Evolutionary conservation across 2,113 vertebrate genomes (phyloP).

Genomic region (Elgaria multicarinata): DNA sequence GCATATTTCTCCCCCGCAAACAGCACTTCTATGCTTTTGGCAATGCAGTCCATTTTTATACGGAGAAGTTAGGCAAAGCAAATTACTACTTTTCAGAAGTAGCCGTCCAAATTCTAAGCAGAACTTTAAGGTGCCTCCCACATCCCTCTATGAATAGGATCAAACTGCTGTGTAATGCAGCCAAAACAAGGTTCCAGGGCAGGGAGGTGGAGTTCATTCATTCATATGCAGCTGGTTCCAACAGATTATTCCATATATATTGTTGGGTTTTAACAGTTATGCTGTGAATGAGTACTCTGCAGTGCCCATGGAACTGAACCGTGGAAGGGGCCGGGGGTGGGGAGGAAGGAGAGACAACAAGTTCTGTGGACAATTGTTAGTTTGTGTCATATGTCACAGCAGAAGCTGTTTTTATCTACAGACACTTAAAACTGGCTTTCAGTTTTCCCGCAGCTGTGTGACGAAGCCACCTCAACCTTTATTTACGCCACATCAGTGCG

Average conservation of each 20-base stretch:
- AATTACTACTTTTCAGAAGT: not conserved
- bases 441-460: not conserved
- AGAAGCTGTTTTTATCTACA: not conserved
- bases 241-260: not conserved
- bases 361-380: not conserved
- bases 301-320: not conserved
- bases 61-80: not conserved
- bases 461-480: not conserved
- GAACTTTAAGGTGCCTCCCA: not conserved
- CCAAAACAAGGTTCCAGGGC: not conserved
- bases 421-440: not conserved
- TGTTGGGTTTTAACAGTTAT: not conserved
- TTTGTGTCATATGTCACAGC: not conserved
- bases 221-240: not conserved
- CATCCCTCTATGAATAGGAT: not conserved
- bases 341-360: no score
- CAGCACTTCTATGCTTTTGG: not conserved
- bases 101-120: not conserved
- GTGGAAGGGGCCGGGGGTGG: no score
- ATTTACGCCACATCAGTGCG: not conserved
- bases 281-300: not conserved
- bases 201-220: not conserved
- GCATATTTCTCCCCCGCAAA: not conserved
- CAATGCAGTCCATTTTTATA: not conserved
- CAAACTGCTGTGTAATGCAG: not conserved